Conservation (phyloP, 2,797 vertebrate genomes). For the Caiman crocodilus region DNA sequence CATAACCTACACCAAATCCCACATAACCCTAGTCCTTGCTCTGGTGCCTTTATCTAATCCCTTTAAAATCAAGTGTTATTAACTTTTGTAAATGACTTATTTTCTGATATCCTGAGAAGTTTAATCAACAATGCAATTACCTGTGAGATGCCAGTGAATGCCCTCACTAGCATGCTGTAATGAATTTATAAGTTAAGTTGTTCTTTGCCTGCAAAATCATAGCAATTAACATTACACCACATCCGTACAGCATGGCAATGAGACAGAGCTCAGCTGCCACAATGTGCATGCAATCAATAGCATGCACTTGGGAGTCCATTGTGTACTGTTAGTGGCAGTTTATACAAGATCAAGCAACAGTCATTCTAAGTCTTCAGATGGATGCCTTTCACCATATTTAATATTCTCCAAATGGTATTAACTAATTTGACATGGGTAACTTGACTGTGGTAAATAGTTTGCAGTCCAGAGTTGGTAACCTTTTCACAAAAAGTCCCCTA, state of each 20-base stretch:
- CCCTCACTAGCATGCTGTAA: neutral
- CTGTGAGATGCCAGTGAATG: constrained; percentile 5
- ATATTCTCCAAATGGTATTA: neutral
- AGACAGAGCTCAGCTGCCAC: neutral
- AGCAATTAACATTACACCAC: constrained; percentile 43
- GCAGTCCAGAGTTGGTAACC: neutral
- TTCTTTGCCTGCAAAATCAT: constrained; percentile 46
- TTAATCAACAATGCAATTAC: constrained; percentile 11
- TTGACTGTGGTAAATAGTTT: neutral
- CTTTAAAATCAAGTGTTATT: neutral
- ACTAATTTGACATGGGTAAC: neutral
- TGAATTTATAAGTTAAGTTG: constrained; percentile 44
- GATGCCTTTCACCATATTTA: neutral
- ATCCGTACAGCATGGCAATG: neutral
- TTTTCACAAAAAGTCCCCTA: neutral
- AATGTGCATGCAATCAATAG: neutral
- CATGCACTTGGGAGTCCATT: neutral
- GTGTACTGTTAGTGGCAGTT: neutral
- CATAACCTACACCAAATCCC: too few species aligned
- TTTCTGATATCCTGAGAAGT: neutral
- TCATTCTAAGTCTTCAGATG: neutral
- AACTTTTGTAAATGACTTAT: constrained; percentile 6
- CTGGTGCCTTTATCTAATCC: neutral
- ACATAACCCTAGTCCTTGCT: neutral
- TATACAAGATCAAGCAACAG: neutral